A percentile compares a stretch with the other conserved stretches of the same genome.
These are phyloP conservation scores for Ecliptopera silaceata DNA, from an alignment of 2,888 invertebrate genomes.

Conservation along the genomic window DNA sequence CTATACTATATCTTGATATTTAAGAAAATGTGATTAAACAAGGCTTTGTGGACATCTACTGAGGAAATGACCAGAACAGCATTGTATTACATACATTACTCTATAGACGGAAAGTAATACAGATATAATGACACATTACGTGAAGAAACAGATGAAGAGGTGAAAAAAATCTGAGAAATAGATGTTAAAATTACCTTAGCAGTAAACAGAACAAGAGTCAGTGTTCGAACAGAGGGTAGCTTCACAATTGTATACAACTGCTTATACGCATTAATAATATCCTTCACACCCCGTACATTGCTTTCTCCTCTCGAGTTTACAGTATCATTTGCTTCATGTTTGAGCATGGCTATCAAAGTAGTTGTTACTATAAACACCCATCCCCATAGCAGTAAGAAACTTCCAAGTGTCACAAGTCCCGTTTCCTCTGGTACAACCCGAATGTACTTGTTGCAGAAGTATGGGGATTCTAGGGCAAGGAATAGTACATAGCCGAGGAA, in stretches of 20 bases:
- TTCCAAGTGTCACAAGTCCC: slow-evolving; percentile 89
- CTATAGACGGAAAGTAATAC: too few relatives aligned
- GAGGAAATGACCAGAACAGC: not conserved
- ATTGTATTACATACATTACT: not conserved
- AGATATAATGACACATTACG: too few relatives aligned
- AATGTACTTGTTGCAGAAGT: slow-evolving; percentile 97
- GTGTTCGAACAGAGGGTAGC: slow-evolving; percentile 90
- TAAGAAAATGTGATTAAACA: too few relatives aligned
- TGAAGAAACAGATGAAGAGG: too few relatives aligned
- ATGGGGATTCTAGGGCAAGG: slow-evolving; percentile 96
- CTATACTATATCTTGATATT: too few relatives aligned
- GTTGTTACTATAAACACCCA: slow-evolving; percentile 95
- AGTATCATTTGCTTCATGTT: slow-evolving; percentile 87
- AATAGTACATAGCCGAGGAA: slow-evolving; percentile 98
- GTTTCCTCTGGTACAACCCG: slow-evolving; percentile 86
- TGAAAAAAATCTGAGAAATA: too few relatives aligned
- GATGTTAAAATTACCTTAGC: slow-evolving; percentile 86
- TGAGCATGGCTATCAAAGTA: slow-evolving; percentile 94
- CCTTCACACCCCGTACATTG: slow-evolving; percentile 65
- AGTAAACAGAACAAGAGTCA: slow-evolving; percentile 92
- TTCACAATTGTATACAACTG: slow-evolving; percentile 92
- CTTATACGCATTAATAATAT: slow-evolving; percentile 88
- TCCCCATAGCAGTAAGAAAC: slow-evolving; percentile 98
- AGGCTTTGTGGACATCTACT: too few relatives aligned
- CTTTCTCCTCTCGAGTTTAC: slow-evolving; percentile 45